Evolutionary conservation across 2,113 vertebrate species (phyloP), one percentile per base, ranked within the genome.

Genomic region (Condylura cristata): DNA sequence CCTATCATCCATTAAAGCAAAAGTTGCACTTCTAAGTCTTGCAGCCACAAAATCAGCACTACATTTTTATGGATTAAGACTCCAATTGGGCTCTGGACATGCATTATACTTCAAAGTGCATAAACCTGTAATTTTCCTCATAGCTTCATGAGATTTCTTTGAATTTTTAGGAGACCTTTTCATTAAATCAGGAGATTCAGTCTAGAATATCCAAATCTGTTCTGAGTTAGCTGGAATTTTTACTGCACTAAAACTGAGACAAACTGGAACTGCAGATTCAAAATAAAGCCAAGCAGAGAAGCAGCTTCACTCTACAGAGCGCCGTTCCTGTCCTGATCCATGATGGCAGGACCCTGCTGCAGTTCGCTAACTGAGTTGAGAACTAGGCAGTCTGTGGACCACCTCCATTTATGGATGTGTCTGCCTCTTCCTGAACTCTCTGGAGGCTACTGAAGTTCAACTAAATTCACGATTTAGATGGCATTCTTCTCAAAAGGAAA

Each of bases 111-210:
- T 95, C 93, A 79, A 88, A 90, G 68, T 48, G 4, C 83, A 76
- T 91, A 91, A 94, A 24, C 18, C 74, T 72, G 48, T 5, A 75
- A 89, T 78, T 91, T 61, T 34, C 71, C 63, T 86, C 65, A 78
- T 6, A 58, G 65, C 37, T 88, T 85, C 26, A 46, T 70, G 65
- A 85, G 88, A 79, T 0, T 30, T 82, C 68, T 86, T 74, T 80
- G 86, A 56, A 65, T 86, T 78, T 88, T 86, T 78, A 94, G 80
- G 37, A 94, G 44, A 39, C n/a, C 30, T 71, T 89, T 92, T 86
- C 39, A 37, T 93, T 91, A 87, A 94, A 84, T 28, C n/a, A 86
- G 30, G 60, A n/a, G 28, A 66, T 58, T 88, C 72, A 68, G 16
- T 61, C 30, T 75, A 60, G 84, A 80, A 60, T 91, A 89, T 24